Evolutionary conservation across 1,140 invertebrate species (phyloP), one percentile per base, ranked within the genome.

Genomic region (Acromyrmex heyeri): DNA sequence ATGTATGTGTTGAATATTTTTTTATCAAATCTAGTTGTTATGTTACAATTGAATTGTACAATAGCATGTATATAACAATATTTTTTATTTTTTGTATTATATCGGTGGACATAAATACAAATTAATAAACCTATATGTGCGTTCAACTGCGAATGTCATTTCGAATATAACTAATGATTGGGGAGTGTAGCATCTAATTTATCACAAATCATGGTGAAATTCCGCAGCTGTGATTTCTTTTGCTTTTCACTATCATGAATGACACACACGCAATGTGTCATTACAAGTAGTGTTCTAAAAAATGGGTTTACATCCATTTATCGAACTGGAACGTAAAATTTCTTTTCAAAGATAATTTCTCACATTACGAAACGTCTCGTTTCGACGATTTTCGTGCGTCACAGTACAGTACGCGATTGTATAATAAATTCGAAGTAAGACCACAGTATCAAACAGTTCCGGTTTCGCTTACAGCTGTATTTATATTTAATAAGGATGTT

Each of bases 251-350:
- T 24, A n/a, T 48, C 48, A 44, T 48, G 82, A 89, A 55, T 24
- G 75, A 76, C 69, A 57, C 64, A 44, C 88, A 89, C 81, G 88
- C 75, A 53, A 88, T 10, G n/a, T 18, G 14, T 88, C 53, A 86
- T 70, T 88, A 30, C 12, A 4, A 16, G 30, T 55, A 48, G 27
- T 24, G 44, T 69, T 67, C 61, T 50, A 70, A 62, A 73, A 76
- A 61, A 59, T 27, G 61, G 79, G 30, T 69, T 81, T 53, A 75
- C 34, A 24, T n/a, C 38, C 16, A 34, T 50, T 75, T 24, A 64
- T 34, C 12, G 38, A 18, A 69, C 55, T 27, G n/a, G 67, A 79
- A 86, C 64, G 27, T 65, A 21, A 79, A 88, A 61, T 88, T 89
- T 76, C 77, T 83, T 70, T 50, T 70, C 62, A 16, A 7, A 21